Evolutionary conservation across 2,113 vertebrate genomes (phyloP), one percentile per base, ranked within the genome.

Genomic region (Thalassarche chlororhynchos): DNA sequence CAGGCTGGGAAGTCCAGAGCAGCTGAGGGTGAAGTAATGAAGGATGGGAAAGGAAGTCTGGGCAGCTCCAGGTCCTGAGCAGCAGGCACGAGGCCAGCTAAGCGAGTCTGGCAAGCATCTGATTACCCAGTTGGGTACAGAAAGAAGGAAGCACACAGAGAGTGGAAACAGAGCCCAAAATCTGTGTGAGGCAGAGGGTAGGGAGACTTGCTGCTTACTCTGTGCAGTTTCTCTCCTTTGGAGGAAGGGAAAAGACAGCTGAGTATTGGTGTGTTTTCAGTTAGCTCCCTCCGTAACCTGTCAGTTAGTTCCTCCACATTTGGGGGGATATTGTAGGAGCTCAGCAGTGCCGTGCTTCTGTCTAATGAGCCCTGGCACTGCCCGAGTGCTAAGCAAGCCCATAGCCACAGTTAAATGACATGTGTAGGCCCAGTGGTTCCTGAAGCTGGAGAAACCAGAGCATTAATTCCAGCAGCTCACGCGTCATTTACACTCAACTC

Each of bases 381-480:
- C 74, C 84, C 15, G 12, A n/a, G 65, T 79, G 92, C 96, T 36
- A 38, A 87, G 94, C 74, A 16, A 95, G 91, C 84, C 80, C 93
- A 69, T 57, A 82, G 84, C 77, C 91, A 84, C 80, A 49, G 94
- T 36, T 79, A 79, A 87, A 89, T 47, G 82, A 72, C 91, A 89
- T 2, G 29, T 44, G 80, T 14, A 80, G 82, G 81, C 75, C 55
- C 82, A 57, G 81, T 84, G 93, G 52, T 26, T 54, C 71, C 93
- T 8, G 24, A 46, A 94, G 81, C 81, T 8, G 10, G 49, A 58
- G 87, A 91, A 72, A 76, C 23, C 74, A 83, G 95, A 93, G 97
- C 91, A 93, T 93, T 96, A 96, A 96, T 93, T 96, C 97, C 94
- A 93, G 93, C 95, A 97, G 96, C 95, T 96, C 96, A 96, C 32